phyloP scores from a whole-genome alignment of 2,797 vertebrate genomes.

The Microcaecilia unicolor region DNA sequence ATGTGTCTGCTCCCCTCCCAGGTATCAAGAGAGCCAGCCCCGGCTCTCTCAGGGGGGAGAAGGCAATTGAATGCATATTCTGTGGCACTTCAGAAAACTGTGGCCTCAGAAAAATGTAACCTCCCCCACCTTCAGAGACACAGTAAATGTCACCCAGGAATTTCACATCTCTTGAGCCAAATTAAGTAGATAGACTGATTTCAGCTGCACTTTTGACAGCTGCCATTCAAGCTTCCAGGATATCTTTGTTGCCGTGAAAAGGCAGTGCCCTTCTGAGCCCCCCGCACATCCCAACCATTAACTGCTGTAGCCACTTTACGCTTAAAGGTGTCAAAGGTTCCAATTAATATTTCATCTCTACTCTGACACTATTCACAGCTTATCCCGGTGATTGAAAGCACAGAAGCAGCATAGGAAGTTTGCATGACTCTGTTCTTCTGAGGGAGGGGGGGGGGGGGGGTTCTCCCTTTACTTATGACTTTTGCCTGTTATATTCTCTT shows the following conservation, averaged over 20 bases:
- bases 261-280: not conserved
- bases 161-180: conserved; percentile 44
- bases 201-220: conserved; percentile 25
- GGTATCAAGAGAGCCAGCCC: conserved; percentile 18
- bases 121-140: conserved; percentile 29
- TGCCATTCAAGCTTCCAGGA: conserved; percentile 33
- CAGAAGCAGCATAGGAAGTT: too few species aligned
- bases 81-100: conserved; percentile 33
- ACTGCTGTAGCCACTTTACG: not conserved
- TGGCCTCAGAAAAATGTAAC: conserved; percentile 24
- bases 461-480: too few species aligned
- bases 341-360: conserved; percentile 4
- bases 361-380: too few species aligned
- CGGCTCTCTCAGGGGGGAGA: conserved; percentile 24
- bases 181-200: conserved; percentile 22
- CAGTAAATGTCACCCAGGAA: conserved; percentile 41
- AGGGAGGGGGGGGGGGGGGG: too few species aligned
- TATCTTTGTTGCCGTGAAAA: not conserved
- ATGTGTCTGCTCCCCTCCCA: conserved; percentile 24
- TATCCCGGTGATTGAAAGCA: too few species aligned
- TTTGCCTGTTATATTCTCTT: too few species aligned
- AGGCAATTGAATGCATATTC: conserved; percentile 27
- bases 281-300: not conserved
- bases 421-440: too few species aligned
- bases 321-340: not conserved